Evolutionary conservation across 2,888 invertebrate genomes (phyloP), one percentile per base, ranked within the genome.

Genomic region (Lutraria lutraria): DNA sequence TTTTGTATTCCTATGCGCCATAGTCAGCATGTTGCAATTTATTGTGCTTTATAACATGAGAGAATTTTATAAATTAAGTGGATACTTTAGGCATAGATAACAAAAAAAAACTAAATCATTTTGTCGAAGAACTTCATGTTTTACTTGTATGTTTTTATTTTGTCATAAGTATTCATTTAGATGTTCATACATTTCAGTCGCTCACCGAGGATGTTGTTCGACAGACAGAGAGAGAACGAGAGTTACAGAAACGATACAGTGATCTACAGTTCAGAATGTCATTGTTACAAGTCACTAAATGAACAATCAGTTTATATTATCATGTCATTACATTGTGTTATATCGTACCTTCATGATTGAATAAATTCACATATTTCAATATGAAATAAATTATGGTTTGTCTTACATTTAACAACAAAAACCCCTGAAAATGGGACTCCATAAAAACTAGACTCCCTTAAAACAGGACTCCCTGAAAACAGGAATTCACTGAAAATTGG

Each of bases 171-270:
- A 43, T 43, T 52, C 21, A 52, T 53, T 29, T 8, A 72, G 21
- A 56, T 54, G 3, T 81, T 29, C 68, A 25, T 19, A 72, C 84
- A 56, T 95, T 95, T 87, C 97, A 98, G 98, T 98, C 98, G 0
- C 97, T 99, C 91, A 98, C 98, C 86, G 99, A 99, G 96, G 99
- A 99, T 96, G 99, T 99, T 0, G 98, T 98, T 90, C 97, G 99
- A 86, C 99, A 99, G 97, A 98, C 98, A 94, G 98, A 99, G 92
- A 97, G 99, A 87, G 99, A 99, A 96, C 98, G 98, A 94, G 98
- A 97, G 88, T 97, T 99, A 83, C 99, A 99, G 97, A 97, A 97
- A 90, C 98, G 98, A 94, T 99, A 98, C 96, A 97, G 98, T 0
- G 98, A 98, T 91, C 97, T 99, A 19, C 95, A 95, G 88, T 95